Evolutionary conservation across 2,797 vertebrate genomes (phyloP).

Genomic region (Pteronotus mesoamericanus): DNA sequence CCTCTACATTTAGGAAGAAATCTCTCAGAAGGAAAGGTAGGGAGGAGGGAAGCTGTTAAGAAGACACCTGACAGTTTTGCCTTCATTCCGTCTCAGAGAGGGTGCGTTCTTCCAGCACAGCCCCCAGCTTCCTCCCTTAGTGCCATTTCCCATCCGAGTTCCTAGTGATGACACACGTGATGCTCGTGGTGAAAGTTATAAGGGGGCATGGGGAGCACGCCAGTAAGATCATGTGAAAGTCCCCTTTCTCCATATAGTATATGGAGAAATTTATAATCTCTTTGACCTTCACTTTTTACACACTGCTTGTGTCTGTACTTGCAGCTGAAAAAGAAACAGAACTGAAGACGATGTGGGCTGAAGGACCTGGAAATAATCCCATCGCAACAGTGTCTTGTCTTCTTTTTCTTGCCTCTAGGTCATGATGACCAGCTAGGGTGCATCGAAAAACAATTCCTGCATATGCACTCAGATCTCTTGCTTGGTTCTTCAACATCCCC

Average conservation of each 20-base stretch:
- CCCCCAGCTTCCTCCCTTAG: background rate
- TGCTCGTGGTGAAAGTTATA: background rate
- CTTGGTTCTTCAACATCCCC: background rate
- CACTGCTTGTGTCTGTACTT: background rate
- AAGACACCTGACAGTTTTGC: background rate
- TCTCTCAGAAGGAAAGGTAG: background rate
- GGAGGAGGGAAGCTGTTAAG: background rate
- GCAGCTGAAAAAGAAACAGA: background rate
- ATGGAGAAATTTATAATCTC: background rate
- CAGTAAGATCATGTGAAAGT: background rate
- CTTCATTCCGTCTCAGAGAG: background rate
- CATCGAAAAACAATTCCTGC: background rate
- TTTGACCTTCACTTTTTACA: background rate
- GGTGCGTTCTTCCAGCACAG: background rate
- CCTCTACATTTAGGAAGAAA: background rate
- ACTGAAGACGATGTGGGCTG: background rate
- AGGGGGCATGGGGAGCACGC: background rate
- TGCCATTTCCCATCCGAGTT: background rate
- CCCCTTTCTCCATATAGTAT: background rate
- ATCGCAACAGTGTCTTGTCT: too few species aligned
- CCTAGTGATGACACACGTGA: background rate
- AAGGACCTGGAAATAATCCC: background rate
- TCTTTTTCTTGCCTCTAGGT: background rate
- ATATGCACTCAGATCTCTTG: background rate
- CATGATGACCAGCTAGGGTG: background rate